Evolutionary conservation across 2,888 invertebrate genomes (phyloP), one percentile per base, ranked within the genome.

Genomic region (Liopterus haemorrhoidalis): DNA sequence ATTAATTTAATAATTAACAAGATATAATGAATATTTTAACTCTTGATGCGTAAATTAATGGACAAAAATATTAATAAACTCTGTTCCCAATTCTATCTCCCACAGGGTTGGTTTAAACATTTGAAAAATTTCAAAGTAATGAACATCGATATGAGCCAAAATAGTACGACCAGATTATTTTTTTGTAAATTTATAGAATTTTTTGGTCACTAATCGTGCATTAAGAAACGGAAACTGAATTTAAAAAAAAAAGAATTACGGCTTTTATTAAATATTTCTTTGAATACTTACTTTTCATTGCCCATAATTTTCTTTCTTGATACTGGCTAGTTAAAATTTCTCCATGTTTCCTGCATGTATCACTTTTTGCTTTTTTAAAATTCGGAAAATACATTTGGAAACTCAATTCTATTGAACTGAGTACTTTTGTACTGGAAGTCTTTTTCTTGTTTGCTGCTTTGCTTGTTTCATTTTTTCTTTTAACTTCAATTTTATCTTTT

Each of bases 231-330:
- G 12, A 5, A 19, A 12, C 24, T 20, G 2, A 8, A 28, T 20
- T 16, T 12, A 18, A 31, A 2, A 12, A 12, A 18, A 32, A 5
- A 6, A 1, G 2, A 11, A 21, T 14, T 6, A 6, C 12, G 30
- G 31, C 11, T 6, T 11, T 27, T 16, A 11, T 24, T 14, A 41
- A 27, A 35, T n/a, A 18, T 12, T 18, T 18, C 16, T 16, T 20
- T n/a, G 14, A 16, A 6, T 55, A 73, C 78, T 76, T 70, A 82
- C 82, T 82, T 67, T 81, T 81, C 54, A 83, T 65, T 45, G 82
- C 81, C 83, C 83, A 83, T 53, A 82, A 59, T 65, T 81, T 81
- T 49, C 78, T 73, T 41, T 79, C 79, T 20, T 79, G 75, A 58
- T 83, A 65, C 65, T 83, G 82, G 50, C 80, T 71, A 53, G 81